Evolutionary conservation across 2,888 invertebrate genomes (phyloP), one percentile per base, ranked within the genome.

Genomic region (Drosophila mayaguana): DNA sequence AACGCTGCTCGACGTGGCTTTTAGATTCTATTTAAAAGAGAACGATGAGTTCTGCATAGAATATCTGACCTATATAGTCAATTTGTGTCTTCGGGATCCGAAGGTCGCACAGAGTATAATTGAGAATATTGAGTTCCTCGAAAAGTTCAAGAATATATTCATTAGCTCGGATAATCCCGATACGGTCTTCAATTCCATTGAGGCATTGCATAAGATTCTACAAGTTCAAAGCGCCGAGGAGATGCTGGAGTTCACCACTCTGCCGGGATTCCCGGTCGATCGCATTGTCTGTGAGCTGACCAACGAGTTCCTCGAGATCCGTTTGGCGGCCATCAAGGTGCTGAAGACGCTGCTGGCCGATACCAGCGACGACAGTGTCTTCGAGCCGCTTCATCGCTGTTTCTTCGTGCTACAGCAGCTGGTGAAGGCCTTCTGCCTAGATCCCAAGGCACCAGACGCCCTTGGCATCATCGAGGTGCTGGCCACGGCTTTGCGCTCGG

Each of bases 201-300:
- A 91, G 64, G 80, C 87, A 1, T 38, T 92, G 57, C 77, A 87
- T 16, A 87, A 87, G 60, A 83, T 91, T 50, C 65, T 91, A 6
- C 78, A 77, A 45, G 78, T 88, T 0, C 80, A 81, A 36, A 79
- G 78, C 32, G 78, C 70, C 11, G 79, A 77, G 11, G 78, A 83
- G 38, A 76, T 83, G 59, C 57, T 78, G 8, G 18, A 57, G 6
- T 85, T 91, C 20, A 80, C 78, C 12, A 78, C 75, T 0, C 60
- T 74, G 16, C 57, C 78, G 0, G 68, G 72, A 2, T 92, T 92
- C 56, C 91, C 91, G 0, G 63, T 86, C 0, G 84, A 90, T 63
- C 86, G 92, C 20, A 65, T 92, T 2, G 64, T 91, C 5, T 91
- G 91, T 36, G 91, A 92, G 65, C 62, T 92, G 38, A 84, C 84